phyloP scores from a whole-genome alignment of 2,113 vertebrate genomes.

The Nibea coibor region DNA sequence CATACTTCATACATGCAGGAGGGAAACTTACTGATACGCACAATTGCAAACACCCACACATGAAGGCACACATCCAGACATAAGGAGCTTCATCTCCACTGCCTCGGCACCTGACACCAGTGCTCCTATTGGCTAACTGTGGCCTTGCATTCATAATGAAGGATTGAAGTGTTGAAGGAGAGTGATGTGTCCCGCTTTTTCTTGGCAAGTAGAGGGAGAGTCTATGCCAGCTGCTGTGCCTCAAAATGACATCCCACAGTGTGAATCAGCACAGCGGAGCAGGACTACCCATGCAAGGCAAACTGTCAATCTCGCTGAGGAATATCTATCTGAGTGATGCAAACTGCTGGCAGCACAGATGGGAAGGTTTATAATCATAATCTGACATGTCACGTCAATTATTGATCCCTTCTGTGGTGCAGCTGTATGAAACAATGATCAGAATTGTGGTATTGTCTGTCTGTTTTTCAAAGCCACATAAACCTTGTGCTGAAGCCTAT shows the following conservation, averaged over 20 bases:
- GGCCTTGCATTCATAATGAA: conserved; percentile 16
- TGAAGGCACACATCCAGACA: not conserved
- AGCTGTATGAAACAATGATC: conserved; percentile 5
- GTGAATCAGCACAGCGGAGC: conserved; percentile 24
- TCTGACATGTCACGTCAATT: conserved; percentile 34
- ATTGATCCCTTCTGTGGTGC: conserved; percentile 24
- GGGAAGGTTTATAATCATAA: conserved; percentile 32
- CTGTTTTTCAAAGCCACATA: conserved; percentile 2
- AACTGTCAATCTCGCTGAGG: conserved; percentile 29
- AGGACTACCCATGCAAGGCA: conserved; percentile 11
- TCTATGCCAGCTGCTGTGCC: conserved; percentile 33
- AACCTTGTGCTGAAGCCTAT: not conserved
- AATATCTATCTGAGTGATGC: conserved; percentile 17
- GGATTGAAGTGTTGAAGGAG: conserved; percentile 15
- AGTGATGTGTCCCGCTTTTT: conserved; percentile 37
- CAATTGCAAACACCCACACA: not conserved
- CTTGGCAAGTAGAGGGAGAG: conserved; percentile 27
- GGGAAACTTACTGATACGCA: not conserved
- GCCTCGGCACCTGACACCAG: conserved; percentile 15
- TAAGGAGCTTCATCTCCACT: conserved; percentile 8
- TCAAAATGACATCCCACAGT: conserved; percentile 42
- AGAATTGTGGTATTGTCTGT: conserved; percentile 11
- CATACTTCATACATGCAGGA: not conserved
- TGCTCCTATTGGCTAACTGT: conserved; percentile 7
- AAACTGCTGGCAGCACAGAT: conserved; percentile 7